Evolutionary conservation across 2,797 vertebrate genomes (phyloP).

Genomic region (Cyclopterus lumpus): DNA sequence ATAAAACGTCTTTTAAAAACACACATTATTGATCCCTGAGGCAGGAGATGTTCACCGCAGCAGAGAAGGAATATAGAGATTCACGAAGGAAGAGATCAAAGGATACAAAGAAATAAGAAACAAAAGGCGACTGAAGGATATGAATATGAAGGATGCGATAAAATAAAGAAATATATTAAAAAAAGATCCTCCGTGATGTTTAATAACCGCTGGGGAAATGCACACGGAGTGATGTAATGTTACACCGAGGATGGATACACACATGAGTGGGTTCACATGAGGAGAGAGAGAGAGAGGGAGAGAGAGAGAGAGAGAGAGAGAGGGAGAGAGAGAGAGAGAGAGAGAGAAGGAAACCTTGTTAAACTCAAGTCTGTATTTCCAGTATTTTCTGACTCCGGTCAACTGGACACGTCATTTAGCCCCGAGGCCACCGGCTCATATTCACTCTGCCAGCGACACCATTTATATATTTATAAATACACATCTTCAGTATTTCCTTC

Average conservation of each 20-base stretch:
- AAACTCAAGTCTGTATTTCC: too few relatives aligned
- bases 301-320: neutral
- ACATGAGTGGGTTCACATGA: constrained; percentile 18
- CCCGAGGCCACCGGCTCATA: constrained; percentile 26
- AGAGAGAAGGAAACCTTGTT: neutral
- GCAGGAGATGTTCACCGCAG: neutral
- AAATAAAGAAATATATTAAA: constrained; percentile 43
- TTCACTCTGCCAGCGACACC: neutral
- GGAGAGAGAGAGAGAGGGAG: constrained; percentile 19
- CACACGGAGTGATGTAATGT: constrained; percentile 9
- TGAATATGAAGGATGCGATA: constrained; percentile 27
- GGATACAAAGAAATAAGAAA: constrained; percentile 21
- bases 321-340: neutral
- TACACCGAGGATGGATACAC: neutral
- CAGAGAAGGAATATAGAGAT: neutral
- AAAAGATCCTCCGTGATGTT: constrained; percentile 42
- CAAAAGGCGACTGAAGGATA: constrained; percentile 16
- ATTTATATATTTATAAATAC: constrained; percentile 1
- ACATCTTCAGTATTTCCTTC: neutral
- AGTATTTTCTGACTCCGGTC: constrained; percentile 33
- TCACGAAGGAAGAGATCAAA: constrained; percentile 23
- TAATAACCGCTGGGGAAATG: constrained; percentile 2
- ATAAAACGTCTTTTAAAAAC: neutral
- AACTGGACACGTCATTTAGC: constrained; percentile 38
- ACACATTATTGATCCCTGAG: constrained; percentile 48